Evolutionary conservation across 2,113 vertebrate species (phyloP).

Genomic region (Tor tambroides): DNA sequence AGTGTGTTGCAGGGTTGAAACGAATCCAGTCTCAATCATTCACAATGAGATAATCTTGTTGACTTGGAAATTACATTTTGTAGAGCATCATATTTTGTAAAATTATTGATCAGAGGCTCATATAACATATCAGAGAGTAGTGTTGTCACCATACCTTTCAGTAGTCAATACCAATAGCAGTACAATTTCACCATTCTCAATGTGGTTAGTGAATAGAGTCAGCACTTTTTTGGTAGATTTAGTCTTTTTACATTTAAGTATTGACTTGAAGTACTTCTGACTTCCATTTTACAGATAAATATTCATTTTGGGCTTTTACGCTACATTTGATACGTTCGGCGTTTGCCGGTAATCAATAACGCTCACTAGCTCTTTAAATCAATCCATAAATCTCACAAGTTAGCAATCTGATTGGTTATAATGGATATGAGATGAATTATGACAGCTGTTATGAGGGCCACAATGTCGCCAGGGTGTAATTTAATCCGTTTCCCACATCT

Average conservation of each 20-base stretch:
- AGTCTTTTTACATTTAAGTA: not conserved
- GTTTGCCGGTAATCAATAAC: constrained; percentile 54
- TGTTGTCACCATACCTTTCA: not conserved
- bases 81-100: constrained; percentile 30
- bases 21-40: constrained; percentile 50
- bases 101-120: constrained; percentile 55
- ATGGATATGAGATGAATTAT: constrained; percentile 40
- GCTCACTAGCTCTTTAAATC: constrained; percentile 46
- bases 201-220: not conserved
- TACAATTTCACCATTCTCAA: not conserved
- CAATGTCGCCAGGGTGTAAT: constrained; percentile 15
- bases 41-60: constrained; percentile 17
- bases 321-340: constrained; percentile 48
- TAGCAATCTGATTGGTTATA: constrained; percentile 43
- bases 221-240: not conserved
- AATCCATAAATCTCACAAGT: constrained; percentile 36
- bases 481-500: constrained; percentile 33
- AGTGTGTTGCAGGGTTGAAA: constrained; percentile 27
- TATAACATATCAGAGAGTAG: constrained; percentile 23
- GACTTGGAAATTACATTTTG: constrained; percentile 24
- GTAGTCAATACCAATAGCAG: not conserved
- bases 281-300: not conserved
- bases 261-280: not conserved
- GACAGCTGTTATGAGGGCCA: constrained; percentile 16
- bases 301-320: constrained; percentile 44